phyloP scores from a whole-genome alignment of 2,888 invertebrate genomes.

The Tiphia femorata region DNA sequence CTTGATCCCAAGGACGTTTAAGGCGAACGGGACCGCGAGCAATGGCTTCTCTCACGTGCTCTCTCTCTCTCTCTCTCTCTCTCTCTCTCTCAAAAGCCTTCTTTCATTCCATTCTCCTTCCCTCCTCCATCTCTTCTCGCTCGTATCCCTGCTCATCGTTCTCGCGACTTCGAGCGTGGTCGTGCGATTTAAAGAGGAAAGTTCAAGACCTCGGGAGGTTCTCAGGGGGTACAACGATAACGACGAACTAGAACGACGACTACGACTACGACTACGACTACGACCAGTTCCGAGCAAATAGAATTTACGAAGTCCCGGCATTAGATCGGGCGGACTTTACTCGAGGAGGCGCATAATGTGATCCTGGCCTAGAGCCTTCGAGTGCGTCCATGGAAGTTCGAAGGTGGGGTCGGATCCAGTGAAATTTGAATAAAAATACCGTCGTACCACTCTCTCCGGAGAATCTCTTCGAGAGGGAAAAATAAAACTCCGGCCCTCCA shows the following conservation, averaged over 20 bases:
- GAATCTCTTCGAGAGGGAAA: constrained; percentile 40
- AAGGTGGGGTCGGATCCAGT: constrained; percentile 47
- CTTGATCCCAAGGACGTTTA: no score
- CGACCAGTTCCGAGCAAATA: constrained; percentile 36
- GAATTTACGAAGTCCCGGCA: constrained; percentile 42
- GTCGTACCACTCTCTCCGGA: constrained; percentile 40
- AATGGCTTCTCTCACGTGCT: no score
- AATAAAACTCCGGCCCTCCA: constrained; percentile 50
- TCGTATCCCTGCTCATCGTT: neutral
- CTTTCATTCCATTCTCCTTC: neutral
- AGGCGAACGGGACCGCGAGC: neutral
- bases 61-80: no score
- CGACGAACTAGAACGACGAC: no score
- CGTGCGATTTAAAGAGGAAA: constrained; percentile 6
- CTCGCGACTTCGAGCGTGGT: neutral
- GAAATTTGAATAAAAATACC: constrained; percentile 60
- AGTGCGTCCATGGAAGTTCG: constrained; percentile 35
- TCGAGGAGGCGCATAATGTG: constrained; percentile 42
- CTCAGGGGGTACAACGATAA: no score
- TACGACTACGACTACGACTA: constrained; percentile 14
- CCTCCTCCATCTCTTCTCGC: neutral
- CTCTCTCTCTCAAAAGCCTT: neutral
- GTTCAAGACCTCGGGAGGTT: no score
- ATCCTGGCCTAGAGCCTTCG: constrained; percentile 26
- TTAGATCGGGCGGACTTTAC: constrained; percentile 36